phyloP scores from a whole-genome alignment of 2,113 vertebrate genomes.

The Benitochromis conjunctus region DNA sequence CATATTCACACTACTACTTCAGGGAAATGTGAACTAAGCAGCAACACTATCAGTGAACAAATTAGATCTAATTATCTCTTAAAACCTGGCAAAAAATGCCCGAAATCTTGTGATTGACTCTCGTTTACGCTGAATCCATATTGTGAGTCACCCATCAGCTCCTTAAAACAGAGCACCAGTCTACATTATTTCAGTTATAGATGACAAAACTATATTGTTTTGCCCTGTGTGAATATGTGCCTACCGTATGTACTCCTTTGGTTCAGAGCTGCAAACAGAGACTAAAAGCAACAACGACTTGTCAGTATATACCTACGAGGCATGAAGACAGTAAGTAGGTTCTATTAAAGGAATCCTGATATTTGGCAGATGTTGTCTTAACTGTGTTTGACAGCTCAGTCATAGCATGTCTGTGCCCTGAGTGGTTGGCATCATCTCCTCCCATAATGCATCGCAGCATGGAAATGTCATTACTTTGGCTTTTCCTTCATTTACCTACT shows the following conservation, averaged over 20 bases:
- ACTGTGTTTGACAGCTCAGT: slow-evolving; percentile 52
- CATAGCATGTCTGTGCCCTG: slow-evolving; percentile 25
- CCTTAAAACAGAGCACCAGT: not conserved
- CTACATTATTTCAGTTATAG: not conserved
- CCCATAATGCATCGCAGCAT: slow-evolving; percentile 25
- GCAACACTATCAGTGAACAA: not conserved
- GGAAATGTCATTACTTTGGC: slow-evolving; percentile 5
- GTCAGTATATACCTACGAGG: not conserved
- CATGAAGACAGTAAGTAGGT: slow-evolving; percentile 1
- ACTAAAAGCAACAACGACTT: not conserved
- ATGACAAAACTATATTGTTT: not conserved
- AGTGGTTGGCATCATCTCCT: slow-evolving; percentile 33
- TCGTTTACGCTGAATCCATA: not conserved
- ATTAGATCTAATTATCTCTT: slow-evolving; percentile 2
- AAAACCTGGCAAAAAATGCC: not conserved
- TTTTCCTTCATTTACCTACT: not conserved
- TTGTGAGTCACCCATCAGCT: not conserved
- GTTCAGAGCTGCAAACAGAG: not conserved
- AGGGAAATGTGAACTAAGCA: not conserved
- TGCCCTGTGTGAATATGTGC: not conserved
- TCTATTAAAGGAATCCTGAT: slow-evolving; percentile 35
- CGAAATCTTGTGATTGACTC: not conserved
- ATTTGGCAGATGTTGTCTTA: slow-evolving; percentile 43
- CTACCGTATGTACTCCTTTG: not conserved
- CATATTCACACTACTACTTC: not conserved